These are phyloP conservation scores for Heliconius himera DNA, from an alignment of 1,140 invertebrate genomes.

Conservation along the genomic window DNA sequence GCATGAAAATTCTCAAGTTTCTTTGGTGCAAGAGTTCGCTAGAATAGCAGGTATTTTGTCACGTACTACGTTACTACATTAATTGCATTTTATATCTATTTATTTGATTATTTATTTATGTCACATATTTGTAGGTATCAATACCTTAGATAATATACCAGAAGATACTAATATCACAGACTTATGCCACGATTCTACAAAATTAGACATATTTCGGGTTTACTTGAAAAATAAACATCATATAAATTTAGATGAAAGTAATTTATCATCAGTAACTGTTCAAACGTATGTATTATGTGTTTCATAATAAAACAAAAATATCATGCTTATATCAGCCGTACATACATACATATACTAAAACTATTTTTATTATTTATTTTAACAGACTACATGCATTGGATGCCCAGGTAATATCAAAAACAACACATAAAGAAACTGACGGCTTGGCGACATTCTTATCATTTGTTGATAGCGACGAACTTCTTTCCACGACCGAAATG, in stretches of 20 bases:
- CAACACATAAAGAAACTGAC: constrained; percentile 50
- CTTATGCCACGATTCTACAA: neutral
- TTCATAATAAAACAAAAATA: constrained; percentile 52
- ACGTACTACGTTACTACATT: neutral
- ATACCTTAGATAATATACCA: neutral
- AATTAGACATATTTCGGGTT: neutral
- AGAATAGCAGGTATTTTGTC: constrained; percentile 39
- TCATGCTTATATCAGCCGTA: no score
- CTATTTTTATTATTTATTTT: neutral
- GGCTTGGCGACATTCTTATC: constrained; percentile 53
- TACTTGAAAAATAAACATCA: constrained; percentile 40
- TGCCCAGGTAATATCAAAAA: constrained; percentile 72
- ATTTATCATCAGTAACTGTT: constrained; percentile 37
- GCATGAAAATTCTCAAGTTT: neutral
- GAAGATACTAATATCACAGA: neutral
- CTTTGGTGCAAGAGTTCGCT: constrained; percentile 34
- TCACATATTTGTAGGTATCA: neutral
- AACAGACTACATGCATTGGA: constrained; percentile 71
- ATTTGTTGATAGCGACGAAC: constrained; percentile 56
- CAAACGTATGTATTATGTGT: constrained; percentile 48
- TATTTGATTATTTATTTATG: neutral
- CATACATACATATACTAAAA: neutral
- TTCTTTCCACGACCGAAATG: constrained; percentile 56
- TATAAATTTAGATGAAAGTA: constrained; percentile 33
- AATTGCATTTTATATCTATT: neutral